Evolutionary conservation across 2,888 invertebrate genomes (phyloP).

Genomic region (Ennomos quercinarius): DNA sequence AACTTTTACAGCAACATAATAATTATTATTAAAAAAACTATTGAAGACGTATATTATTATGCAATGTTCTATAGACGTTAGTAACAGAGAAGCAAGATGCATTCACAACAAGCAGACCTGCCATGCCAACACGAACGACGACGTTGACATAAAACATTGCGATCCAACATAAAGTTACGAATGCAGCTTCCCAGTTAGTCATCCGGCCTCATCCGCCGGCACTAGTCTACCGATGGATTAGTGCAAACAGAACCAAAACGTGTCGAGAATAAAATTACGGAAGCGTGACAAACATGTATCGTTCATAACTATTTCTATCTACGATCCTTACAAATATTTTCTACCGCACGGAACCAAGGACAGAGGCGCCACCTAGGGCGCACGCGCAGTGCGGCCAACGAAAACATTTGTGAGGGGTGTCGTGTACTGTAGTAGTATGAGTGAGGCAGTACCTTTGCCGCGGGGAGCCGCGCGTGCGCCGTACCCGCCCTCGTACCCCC

Average conservation of each 20-base stretch:
- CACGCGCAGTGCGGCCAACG: constrained; percentile 3
- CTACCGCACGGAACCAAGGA: constrained; percentile 16
- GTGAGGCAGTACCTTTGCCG: constrained; percentile 91
- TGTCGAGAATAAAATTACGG: constrained; percentile 36
- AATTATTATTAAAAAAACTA: not conserved
- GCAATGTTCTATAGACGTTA: constrained; percentile 7
- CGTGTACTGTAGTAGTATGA: constrained; percentile 27
- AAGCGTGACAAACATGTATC: constrained; percentile 50
- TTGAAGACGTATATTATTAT: not conserved
- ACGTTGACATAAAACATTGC: constrained; percentile 10
- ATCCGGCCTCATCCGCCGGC: not conserved
- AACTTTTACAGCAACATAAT: constrained; percentile 1
- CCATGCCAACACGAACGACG: constrained; percentile 23
- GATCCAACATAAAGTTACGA: constrained; percentile 4
- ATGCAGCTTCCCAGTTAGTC: constrained; percentile 1
- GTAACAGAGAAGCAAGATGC: constrained; percentile 21
- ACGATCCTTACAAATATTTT: constrained; percentile 46
- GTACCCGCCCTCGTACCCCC: constrained; percentile 95
- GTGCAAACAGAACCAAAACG: constrained; percentile 37
- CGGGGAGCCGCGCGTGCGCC: constrained; percentile 94
- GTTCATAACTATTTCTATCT: constrained; percentile 40
- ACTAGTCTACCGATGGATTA: constrained; percentile 7
- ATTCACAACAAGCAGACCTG: constrained; percentile 23
- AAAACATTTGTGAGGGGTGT: constrained; percentile 35
- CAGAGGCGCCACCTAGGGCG: not conserved